phyloP scores from a whole-genome alignment of 2,888 invertebrate species.

The Macrophya alboannulata region DNA sequence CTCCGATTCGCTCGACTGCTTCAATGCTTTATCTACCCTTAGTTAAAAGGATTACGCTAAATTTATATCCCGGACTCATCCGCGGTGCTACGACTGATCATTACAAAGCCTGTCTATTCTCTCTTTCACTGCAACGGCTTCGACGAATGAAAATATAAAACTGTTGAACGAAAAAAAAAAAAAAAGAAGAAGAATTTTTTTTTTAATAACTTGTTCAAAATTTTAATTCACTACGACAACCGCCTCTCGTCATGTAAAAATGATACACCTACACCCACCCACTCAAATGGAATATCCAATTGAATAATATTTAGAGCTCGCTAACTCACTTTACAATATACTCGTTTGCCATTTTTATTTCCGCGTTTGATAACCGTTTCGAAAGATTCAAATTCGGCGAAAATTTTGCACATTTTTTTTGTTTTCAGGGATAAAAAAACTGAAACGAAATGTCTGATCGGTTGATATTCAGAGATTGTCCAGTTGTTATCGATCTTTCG shows the following conservation, averaged over 20 bases:
- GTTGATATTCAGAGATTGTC: not conserved
- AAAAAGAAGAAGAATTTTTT: too few species aligned
- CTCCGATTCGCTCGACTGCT: slow-evolving; percentile 45
- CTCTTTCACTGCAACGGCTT: slow-evolving; percentile 18
- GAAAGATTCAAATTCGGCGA: too few species aligned
- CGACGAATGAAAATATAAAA: not conserved
- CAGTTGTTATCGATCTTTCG: not conserved
- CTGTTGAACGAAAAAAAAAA: too few species aligned
- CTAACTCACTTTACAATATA: not conserved
- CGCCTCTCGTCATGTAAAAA: not conserved
- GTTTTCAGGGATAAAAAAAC: not conserved
- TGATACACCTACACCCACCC: not conserved
- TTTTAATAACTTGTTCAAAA: not conserved
- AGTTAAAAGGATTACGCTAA: slow-evolving; percentile 53
- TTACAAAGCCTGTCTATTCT: slow-evolving; percentile 39
- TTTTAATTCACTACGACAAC: not conserved
- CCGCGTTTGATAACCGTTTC: too few species aligned
- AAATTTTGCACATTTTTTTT: too few species aligned
- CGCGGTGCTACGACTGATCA: slow-evolving; percentile 37
- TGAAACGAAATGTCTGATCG: not conserved
- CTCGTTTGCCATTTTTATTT: not conserved
- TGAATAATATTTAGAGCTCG: not conserved
- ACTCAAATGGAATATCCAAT: not conserved
- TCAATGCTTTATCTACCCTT: slow-evolving; percentile 53
- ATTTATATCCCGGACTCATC: slow-evolving; percentile 43